Evolutionary conservation across 53 echinoderm and acorn worm species (phyloP).

Genomic region (Mesocentrotus franciscanus): DNA sequence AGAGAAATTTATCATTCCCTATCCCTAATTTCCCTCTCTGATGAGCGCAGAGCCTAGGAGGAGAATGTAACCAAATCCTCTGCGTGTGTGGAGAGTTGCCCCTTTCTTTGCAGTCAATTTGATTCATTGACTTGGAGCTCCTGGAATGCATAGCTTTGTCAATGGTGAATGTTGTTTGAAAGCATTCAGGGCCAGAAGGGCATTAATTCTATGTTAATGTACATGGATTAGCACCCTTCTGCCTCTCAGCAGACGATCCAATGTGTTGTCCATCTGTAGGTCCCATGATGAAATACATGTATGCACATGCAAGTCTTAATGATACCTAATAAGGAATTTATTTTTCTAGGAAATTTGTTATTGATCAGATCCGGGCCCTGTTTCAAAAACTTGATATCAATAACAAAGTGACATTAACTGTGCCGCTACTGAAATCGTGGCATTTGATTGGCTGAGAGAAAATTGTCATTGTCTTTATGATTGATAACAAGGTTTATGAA

Average conservation of each 20-base stretch:
- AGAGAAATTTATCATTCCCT: constrained; percentile 5
- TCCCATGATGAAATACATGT: neutral
- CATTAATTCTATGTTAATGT: neutral
- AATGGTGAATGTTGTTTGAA: neutral
- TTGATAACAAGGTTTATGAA: too few relatives aligned
- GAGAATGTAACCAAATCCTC: neutral
- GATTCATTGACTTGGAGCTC: neutral
- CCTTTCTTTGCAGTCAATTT: neutral
- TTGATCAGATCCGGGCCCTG: too few relatives aligned
- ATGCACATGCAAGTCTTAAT: neutral
- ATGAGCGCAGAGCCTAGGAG: neutral
- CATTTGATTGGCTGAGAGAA: too few relatives aligned
- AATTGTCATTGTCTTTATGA: too few relatives aligned
- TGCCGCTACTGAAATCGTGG: too few relatives aligned
- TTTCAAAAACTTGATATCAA: too few relatives aligned
- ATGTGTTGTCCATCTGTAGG: neutral
- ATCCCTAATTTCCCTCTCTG: constrained; percentile 38
- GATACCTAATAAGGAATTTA: neutral
- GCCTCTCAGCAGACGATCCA: neutral
- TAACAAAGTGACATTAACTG: too few relatives aligned
- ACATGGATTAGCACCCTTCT: neutral
- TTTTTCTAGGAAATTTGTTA: too few relatives aligned
- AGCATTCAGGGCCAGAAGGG: neutral
- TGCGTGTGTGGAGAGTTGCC: neutral
- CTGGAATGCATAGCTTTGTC: neutral